Conservation (phyloP, 2,797 vertebrate genomes). For the Lerista edwardsae region DNA sequence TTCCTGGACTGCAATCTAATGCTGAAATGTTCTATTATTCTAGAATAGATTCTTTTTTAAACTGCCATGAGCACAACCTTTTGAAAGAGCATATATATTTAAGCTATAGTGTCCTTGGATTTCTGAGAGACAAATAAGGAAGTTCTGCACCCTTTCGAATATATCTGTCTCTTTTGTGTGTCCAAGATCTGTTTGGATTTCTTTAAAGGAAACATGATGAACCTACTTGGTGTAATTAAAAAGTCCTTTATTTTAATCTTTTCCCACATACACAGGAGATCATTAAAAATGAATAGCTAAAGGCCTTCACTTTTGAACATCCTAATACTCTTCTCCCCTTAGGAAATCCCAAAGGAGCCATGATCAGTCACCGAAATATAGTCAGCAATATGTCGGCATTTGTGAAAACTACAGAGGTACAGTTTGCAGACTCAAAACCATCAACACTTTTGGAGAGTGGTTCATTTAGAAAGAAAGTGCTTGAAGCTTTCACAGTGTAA, state of each 20-base stretch:
- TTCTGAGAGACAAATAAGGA: neutral
- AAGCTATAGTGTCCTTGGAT: neutral
- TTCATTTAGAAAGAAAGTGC: neutral
- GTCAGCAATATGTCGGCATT: constrained; percentile 80
- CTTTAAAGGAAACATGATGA: neutral
- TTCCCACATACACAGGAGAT: neutral
- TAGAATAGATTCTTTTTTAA: neutral
- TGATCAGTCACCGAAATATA: constrained; percentile 80
- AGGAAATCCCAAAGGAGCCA: constrained; percentile 85
- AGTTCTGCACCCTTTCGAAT: neutral
- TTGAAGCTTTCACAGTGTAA: neutral
- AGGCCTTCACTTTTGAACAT: constrained; percentile 39
- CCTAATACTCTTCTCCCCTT: constrained; percentile 47
- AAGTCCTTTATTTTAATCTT: neutral
- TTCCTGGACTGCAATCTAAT: neutral
- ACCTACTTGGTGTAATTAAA: neutral
- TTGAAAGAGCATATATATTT: neutral
- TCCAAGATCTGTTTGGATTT: neutral
- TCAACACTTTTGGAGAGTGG: neutral
- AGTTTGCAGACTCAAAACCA: neutral
- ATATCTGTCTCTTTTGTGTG: neutral
- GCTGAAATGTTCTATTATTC: neutral
- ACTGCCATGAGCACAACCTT: neutral
- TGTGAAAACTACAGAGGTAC: constrained; percentile 83
- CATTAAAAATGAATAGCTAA: neutral